Percentiles rank a stretch among this genome's conserved stretches.
These are phyloP conservation scores for Catostomus latipinnis DNA, from an alignment of 2,797 vertebrate species.

Conservation along the genomic window DNA sequence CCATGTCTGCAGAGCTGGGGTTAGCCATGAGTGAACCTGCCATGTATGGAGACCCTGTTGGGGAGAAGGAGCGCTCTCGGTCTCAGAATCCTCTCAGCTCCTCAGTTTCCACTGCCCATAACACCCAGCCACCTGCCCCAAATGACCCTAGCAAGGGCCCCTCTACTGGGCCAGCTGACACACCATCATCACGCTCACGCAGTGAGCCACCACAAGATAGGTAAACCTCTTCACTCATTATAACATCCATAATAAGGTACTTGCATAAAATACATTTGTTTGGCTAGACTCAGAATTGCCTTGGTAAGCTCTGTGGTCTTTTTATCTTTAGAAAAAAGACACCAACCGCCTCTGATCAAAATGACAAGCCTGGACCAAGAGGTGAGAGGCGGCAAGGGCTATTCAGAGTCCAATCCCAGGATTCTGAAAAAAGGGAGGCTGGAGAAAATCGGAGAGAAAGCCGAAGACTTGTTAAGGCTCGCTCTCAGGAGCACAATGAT, in stretches of 20 bases:
- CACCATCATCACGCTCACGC: constrained; percentile 83
- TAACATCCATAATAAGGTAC: not conserved
- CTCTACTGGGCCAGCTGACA: constrained; percentile 71
- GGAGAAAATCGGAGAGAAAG: constrained; percentile 84
- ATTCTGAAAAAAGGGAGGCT: constrained; percentile 83
- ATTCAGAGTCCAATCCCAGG: constrained; percentile 77
- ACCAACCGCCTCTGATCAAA: constrained; percentile 75
- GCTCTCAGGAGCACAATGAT: constrained; percentile 89
- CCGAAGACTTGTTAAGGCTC: constrained; percentile 87
- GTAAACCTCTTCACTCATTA: constrained; percentile 69
- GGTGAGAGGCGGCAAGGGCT: constrained; percentile 81
- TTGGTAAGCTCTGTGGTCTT: constrained; percentile 10
- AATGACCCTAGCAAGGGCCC: constrained; percentile 75
- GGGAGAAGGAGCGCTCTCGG: constrained; percentile 87
- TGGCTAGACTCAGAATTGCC: not conserved
- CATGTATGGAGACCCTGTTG: constrained; percentile 80
- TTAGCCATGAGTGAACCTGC: constrained; percentile 89
- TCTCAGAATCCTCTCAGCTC: constrained; percentile 90
- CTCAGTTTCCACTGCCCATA: constrained; percentile 75
- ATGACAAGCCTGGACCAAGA: constrained; percentile 78
- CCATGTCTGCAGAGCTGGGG: constrained; percentile 80
- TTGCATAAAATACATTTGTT: not conserved
- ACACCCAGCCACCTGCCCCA: constrained; percentile 70
- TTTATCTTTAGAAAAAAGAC: constrained; percentile 84
- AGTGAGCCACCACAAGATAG: constrained; percentile 94